These are phyloP conservation scores for Thera britannica DNA, from an alignment of 2,888 invertebrate genomes.

Conservation along the genomic window DNA sequence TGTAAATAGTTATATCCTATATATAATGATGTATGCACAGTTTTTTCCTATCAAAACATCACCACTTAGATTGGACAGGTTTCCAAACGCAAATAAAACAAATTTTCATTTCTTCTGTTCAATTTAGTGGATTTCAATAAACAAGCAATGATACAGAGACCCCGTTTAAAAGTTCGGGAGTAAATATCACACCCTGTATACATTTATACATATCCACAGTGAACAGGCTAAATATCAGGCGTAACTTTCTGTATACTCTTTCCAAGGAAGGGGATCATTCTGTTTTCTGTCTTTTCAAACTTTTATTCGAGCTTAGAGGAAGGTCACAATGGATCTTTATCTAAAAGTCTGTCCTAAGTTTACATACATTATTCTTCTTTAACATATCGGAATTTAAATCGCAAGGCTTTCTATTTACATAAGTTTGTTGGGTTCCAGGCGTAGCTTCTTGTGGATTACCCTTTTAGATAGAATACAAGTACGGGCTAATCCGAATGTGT, in stretches of 20 bases:
- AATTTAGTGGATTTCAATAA: too few relatives aligned
- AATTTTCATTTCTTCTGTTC: too few relatives aligned
- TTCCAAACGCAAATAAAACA: too few relatives aligned
- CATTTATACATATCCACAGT: conserved; percentile 8
- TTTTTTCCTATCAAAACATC: too few relatives aligned
- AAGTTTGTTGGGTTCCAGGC: conserved; percentile 35
- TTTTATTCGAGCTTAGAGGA: conserved; percentile 50
- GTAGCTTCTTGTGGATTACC: conserved; percentile 31
- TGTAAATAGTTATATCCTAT: too few relatives aligned
- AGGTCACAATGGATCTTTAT: conserved; percentile 58
- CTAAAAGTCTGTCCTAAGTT: conserved; percentile 49
- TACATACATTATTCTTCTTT: conserved; percentile 45
- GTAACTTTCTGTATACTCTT: conserved; percentile 52
- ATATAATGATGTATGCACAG: too few relatives aligned
- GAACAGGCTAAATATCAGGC: conserved; percentile 6
- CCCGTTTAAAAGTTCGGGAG: not conserved
- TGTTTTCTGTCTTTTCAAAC: conserved; percentile 51
- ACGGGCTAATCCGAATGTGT: conserved; percentile 16
- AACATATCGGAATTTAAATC: conserved; percentile 45
- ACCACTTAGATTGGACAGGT: too few relatives aligned
- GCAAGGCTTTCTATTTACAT: conserved; percentile 42
- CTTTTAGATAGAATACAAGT: conserved; percentile 28
- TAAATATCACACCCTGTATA: not conserved
- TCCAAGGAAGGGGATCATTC: conserved; percentile 47
- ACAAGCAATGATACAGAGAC: too few relatives aligned